Base-by-base conservation (phyloP, 2,113 vertebrate genomes). In the Megalops atlanticus region DNA sequence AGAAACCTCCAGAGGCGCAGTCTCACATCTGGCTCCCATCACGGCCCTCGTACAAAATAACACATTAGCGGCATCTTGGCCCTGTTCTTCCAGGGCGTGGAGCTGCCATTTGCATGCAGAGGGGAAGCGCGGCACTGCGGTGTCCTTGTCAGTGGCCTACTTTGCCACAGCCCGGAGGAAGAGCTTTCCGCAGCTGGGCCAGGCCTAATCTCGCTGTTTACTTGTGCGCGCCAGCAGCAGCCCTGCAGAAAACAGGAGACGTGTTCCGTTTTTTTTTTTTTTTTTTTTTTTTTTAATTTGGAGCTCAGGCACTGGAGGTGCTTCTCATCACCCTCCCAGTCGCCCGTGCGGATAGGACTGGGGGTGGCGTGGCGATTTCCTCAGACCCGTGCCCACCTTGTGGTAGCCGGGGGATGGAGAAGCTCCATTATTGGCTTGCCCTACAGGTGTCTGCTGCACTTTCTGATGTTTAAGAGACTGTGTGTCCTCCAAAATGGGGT, bases 11-110 rank as follows among this genome's bases (percentile, higher is more conserved):
- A n/a, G 33, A 39, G 31, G 58, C 4, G 12, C 27, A 40, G n/a
- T 45, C 39, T 70, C 40, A 79, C 64, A 71, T 45, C 64, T 71
- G 77, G 40, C 78, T 45, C 43, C 64, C 3, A 15, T 71, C 64
- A 72, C 40, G 16, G 31, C 43, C n/a, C 40, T 35, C 54, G 18
- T 43, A n/a, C 1, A 21, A 39, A 16, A 38, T 72, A 72, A 38
- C 33, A 36, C 70, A 47, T 49, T 6, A 16, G n/a, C 12, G 16
- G 8, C 43, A 43, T 76, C 12, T 33, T 76, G 74, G 45, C 38
- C 16, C 27, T 49, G 43, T 2, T 52, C 24, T 18, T 40, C 14
- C n/a, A 18, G 27, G 18, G 33, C 35, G 16, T 33, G 54, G n/a
- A 4, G 64, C 8, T 79, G 3, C 24, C 39, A 71, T 68, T 49